Base-by-base conservation (phyloP, 2,113 vertebrate genomes). In the Corynorhinus townsendii region DNA sequence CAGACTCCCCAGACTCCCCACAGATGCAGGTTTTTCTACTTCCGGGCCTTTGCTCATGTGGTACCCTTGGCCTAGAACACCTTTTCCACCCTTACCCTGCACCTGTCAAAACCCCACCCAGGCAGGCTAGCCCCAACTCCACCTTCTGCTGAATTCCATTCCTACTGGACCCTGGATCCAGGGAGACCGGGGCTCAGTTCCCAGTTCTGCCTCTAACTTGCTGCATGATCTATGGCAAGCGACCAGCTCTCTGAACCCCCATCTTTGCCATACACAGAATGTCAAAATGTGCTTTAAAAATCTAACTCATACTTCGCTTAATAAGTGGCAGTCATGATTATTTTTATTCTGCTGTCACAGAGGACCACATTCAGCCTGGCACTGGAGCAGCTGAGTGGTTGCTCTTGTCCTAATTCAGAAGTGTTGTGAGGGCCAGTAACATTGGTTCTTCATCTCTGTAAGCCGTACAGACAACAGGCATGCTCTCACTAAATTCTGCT, bases 201-300 rank as follows among this genome's bases (percentile, higher is more conserved):
- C 68, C 19, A 77, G 43, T 30, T 69, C 76, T 79, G 35, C 71
- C 11, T 89, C 71, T 49, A 72, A 89, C 35, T 49, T 49, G 43
- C 64, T 90, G 3, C 69, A 26, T 69, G 49, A 71, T 79, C 17
- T 33, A 4, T 45, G 56, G 15, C 43, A 79, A 92, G 28, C 80
- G 35, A 79, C 71, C 76, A 35, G 54, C 54, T 95, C 68, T 92
- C 43, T 96, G 77, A 93, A 66, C n/a, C 85, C 54, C 24, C 10
- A 5, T 71, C n/a, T 89, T 56, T 43, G 16, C 28, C 26, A 95
- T 24, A 45, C 38, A 94, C 2, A 90, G 66, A 86, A 81, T 45
- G 45, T 64, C 59, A 89, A 80, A 92, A 73, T 49, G 45, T 47
- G 85, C 10, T 69, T 38, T 87, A 80, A 90, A 59, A 86, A 35